Conservation (phyloP, 2,113 vertebrate species). For the Aldabrachelys gigantea region DNA sequence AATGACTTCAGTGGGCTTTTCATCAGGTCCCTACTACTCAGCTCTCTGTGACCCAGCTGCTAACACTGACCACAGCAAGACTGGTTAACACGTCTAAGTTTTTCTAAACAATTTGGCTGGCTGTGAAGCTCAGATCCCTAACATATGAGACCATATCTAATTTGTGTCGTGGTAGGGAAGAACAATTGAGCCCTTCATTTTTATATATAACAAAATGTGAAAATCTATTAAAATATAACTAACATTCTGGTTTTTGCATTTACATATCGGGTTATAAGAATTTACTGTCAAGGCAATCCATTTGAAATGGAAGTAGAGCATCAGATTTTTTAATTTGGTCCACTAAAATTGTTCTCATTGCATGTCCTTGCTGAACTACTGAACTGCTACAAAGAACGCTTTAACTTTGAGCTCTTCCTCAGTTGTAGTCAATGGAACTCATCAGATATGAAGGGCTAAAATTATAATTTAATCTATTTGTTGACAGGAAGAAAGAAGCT, state of each 20-base stretch:
- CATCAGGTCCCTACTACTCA: constrained; percentile 68
- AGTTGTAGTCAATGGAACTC: constrained; percentile 7
- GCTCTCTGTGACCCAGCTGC: constrained; percentile 50
- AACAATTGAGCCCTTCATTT: constrained; percentile 50
- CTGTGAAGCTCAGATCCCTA: constrained; percentile 29
- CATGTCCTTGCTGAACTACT: accelerated
- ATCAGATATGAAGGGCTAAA: constrained; percentile 53
- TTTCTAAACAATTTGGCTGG: constrained; percentile 57
- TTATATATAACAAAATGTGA: background rate
- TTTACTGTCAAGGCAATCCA: background rate
- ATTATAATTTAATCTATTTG: constrained; percentile 71
- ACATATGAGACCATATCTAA: constrained; percentile 38
- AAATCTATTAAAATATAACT: constrained; percentile 25
- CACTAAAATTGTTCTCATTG: background rate
- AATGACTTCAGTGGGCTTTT: constrained; percentile 67
- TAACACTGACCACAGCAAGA: constrained; percentile 60
- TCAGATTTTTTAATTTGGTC: background rate
- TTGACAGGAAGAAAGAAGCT: constrained; percentile 70
- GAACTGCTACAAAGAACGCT: background rate
- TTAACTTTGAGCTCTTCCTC: constrained; percentile 48
- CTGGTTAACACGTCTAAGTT: constrained; percentile 26
- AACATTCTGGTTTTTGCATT: constrained; percentile 2
- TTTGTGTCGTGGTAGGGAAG: constrained; percentile 7
- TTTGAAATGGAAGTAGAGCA: background rate
- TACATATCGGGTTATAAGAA: constrained; percentile 33